Evolutionary conservation across 2,888 invertebrate species (phyloP), one percentile per base, ranked within the genome.

Genomic region (Drosophila anceps): DNA sequence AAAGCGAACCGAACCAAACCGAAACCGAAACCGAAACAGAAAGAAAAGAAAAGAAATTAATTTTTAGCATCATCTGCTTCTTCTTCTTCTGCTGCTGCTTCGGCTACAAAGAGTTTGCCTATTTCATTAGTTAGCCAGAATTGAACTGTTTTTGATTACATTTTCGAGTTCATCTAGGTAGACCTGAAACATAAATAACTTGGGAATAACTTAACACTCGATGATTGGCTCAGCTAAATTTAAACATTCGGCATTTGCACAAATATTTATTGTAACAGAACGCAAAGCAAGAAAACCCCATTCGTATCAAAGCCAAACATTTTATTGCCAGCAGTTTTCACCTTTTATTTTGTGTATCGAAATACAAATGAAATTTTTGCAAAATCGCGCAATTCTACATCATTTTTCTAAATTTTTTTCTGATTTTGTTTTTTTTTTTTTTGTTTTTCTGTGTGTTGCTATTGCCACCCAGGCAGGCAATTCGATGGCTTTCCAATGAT

Each of bases 401-500:
- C 9, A 48, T 48, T 48, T 29, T 29, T 29, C 6, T 29, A n/a
- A n/a, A 48, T n/a, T 48, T 10, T 48, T 48, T 48, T n/a, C 10
- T 57, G n/a, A n/a, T 58, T 73, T 68, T 51, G 2, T 24, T 24
- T 4, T 24, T 24, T 62, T 64, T 55, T 70, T 27, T 7, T 20
- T 43, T 43, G 27, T 24, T 12, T 31, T 20, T n/a, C n/a, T 24
- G 24, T 24, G 37, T 58, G 59, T 18, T 50, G 48, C 55, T 24
- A 64, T 44, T 55, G 64, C 66, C 70, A 69, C 46, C 60, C 69
- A 81, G 57, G 9, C 51, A 24, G 53, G 18, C 58, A 39, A 67
- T 77, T 88, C 89, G 74, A 89, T 85, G 75, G 58, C 68, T 87
- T 82, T 89, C 58, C 87, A 71, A 81, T 82, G 69, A 61, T 57